phyloP scores from a whole-genome alignment of 2,113 vertebrate genomes.

The Sander lucioperca region DNA sequence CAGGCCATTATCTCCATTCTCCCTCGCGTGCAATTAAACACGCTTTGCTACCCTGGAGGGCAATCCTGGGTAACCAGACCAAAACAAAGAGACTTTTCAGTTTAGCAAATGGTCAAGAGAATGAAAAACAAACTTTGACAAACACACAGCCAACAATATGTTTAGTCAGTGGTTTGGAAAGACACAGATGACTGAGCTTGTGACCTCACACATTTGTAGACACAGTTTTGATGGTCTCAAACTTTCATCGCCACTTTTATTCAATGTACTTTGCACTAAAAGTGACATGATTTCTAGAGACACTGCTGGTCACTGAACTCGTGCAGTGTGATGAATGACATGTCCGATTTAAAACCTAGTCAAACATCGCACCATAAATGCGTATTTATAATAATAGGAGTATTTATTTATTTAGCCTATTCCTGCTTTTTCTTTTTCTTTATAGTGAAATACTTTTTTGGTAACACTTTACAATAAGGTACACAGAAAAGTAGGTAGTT shows the following conservation, averaged over 20 bases:
- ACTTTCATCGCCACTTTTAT: too few relatives aligned
- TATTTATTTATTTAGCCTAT: too few relatives aligned
- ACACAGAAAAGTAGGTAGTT: too few relatives aligned
- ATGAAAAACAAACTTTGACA: constrained; percentile 1
- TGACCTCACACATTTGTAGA: not conserved
- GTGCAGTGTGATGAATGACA: not conserved
- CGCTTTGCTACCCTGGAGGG: not conserved
- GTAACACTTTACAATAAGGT: too few relatives aligned
- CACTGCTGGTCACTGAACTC: not conserved
- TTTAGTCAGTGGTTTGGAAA: not conserved
- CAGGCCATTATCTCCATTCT: constrained; percentile 64
- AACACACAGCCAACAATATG: not conserved
- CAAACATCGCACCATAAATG: not conserved
- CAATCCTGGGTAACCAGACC: constrained; percentile 18
- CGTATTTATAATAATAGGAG: too few relatives aligned
- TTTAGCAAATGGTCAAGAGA: constrained; percentile 29
- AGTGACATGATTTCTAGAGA: not conserved
- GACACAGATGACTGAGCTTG: not conserved
- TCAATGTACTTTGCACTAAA: not conserved
- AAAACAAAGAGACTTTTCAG: constrained; percentile 58
- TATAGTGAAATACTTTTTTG: too few relatives aligned
- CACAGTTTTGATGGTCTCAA: not conserved
- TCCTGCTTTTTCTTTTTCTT: too few relatives aligned
- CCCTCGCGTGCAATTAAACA: constrained; percentile 67
- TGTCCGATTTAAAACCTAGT: not conserved